These are phyloP conservation scores for Falco columbarius DNA, from an alignment of 2,797 vertebrate genomes.

Conservation along the genomic window DNA sequence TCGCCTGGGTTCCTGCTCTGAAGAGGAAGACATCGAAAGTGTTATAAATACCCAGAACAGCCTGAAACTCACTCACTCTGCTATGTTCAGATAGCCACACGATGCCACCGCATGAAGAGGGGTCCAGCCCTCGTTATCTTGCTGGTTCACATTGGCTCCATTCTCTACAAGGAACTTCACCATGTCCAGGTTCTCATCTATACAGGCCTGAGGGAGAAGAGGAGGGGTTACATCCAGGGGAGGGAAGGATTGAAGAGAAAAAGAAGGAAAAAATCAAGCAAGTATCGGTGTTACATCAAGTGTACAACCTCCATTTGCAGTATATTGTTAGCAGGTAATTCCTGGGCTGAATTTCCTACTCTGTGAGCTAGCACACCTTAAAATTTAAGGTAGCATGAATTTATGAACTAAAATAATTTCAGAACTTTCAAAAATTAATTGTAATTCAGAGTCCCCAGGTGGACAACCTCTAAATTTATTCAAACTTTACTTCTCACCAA, in stretches of 20 bases:
- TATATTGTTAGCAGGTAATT: neutral
- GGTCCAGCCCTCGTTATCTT: slow-evolving; percentile 83
- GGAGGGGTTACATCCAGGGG: neutral
- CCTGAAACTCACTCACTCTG: slow-evolving; percentile 80
- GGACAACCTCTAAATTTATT: neutral
- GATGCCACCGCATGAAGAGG: slow-evolving; percentile 82
- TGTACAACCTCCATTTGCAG: neutral
- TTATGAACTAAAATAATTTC: neutral
- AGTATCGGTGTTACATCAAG: neutral
- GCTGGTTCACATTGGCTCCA: slow-evolving; percentile 79
- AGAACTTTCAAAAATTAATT: neutral
- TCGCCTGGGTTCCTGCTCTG: neutral
- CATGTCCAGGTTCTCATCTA: slow-evolving; percentile 84
- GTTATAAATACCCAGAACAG: neutral
- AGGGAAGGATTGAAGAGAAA: neutral
- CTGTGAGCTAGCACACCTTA: neutral
- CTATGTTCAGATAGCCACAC: slow-evolving; percentile 83
- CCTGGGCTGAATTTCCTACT: neutral
- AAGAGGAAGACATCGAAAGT: neutral
- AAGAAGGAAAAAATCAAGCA: neutral
- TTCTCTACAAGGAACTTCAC: slow-evolving; percentile 82
- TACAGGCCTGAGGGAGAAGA: slow-evolving; percentile 76
- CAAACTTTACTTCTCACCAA: neutral
- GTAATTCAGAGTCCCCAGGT: neutral
- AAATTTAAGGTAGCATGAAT: neutral